Base-by-base conservation (phyloP, 2,113 vertebrate species). In the Isichthys henryi region DNA sequence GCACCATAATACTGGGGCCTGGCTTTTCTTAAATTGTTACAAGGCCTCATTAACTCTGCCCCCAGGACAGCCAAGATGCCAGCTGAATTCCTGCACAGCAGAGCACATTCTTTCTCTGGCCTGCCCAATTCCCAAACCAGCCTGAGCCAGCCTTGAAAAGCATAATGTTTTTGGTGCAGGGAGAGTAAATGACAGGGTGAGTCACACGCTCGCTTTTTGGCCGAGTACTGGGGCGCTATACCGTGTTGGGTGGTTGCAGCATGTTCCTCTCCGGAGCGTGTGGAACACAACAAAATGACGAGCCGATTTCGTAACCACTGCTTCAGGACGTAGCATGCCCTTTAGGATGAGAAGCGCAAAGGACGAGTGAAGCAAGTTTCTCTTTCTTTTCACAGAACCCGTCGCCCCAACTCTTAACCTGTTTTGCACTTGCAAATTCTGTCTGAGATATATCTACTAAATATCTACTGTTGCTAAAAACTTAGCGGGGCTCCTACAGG, bases 21-120 rank as follows among this genome's bases (percentile, higher is more conserved):
- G 84, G 84, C 62, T 77, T 90, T 56, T 50, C 21, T 90, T 87
- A 90, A 4, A 45, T n/a, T 45, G 17, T 90, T 90, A 74, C 46
- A 31, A 62, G 62, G 89, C 13, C 84, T 74, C 56, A 23, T 86
- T 87, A 90, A 52, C 11, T 66, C 48, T 39, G 56, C 85, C 85
- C 85, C 58, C 49, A 50, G 83, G 89, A 49, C 27, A 43, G 70
- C 53, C 45, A 66, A 56, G 70, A 74, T 83, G 89, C 87, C 49
- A 39, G 50, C 70, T 23, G 23, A 70, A 83, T 90, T 88, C 87
- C 70, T 50, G 49, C 50, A 70, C 17, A 27, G 23, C n/a, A 39
- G 3, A 70, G 5, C 8, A n/a, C 83, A 62, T 27, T n/a, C 23
- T 49, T 46, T 39, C 10, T 43, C 50, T 85, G n/a, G n/a, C 74